phyloP scores from a whole-genome alignment of 2,113 vertebrate species.

The Oophaga pumilio region DNA sequence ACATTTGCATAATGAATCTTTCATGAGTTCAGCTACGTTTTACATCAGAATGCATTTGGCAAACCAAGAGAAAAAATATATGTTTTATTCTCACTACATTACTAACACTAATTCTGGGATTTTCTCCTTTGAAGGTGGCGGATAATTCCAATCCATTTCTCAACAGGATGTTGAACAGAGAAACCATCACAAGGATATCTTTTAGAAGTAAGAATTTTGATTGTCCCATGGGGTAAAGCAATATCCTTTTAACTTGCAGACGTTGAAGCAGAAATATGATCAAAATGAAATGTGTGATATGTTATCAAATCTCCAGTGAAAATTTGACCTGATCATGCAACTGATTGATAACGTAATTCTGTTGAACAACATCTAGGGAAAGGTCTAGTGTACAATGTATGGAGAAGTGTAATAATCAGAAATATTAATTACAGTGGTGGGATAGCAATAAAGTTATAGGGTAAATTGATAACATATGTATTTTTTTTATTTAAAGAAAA shows the following conservation, averaged over 20 bases:
- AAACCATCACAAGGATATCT: constrained; percentile 67
- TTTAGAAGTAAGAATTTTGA: constrained; percentile 57
- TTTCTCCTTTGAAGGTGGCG: constrained; percentile 47
- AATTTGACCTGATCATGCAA: constrained; percentile 53
- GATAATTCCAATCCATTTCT: constrained; percentile 64
- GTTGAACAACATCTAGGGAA: constrained; percentile 44
- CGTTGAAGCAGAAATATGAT: constrained; percentile 50
- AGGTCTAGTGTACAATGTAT: constrained; percentile 1
- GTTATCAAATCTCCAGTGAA: constrained; percentile 49
- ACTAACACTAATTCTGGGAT: constrained; percentile 45
- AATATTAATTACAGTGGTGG: not conserved
- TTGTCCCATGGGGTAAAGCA: constrained; percentile 57
- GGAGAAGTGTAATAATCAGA: not conserved
- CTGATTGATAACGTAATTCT: constrained; percentile 54
- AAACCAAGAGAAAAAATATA: constrained; percentile 32
- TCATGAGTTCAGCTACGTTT: constrained; percentile 37
- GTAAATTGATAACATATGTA: not conserved
- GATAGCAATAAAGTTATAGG: not conserved
- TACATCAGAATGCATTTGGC: constrained; percentile 44
- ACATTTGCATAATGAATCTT: constrained; percentile 54
- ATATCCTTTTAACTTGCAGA: constrained; percentile 57
- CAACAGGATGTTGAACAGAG: constrained; percentile 71
- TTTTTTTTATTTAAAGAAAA: not conserved
- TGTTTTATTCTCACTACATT: constrained; percentile 55
- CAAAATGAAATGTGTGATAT: constrained; percentile 57